Evolutionary conservation across 35 echinoderm and acorn worm species (phyloP).

Genomic region (Stichopus chloronotus): DNA sequence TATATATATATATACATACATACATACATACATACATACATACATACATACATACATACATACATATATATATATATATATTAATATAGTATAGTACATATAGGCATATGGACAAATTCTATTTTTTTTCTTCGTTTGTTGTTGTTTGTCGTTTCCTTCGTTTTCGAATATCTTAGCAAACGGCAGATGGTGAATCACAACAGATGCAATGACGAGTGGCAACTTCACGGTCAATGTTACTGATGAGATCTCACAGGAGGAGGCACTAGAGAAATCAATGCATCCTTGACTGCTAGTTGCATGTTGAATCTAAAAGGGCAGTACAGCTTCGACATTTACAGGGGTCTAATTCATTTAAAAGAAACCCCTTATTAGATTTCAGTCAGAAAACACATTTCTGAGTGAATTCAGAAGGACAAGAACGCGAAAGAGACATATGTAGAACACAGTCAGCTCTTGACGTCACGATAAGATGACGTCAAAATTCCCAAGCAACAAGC

Average conservation of each 20-base stretch:
- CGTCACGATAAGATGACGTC: background rate
- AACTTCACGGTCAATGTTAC: background rate
- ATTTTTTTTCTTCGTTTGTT: no score
- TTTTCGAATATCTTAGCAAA: no score
- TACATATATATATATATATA: no score
- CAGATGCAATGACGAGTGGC: background rate
- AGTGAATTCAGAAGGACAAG: slow-evolving; percentile 7
- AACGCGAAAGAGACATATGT: background rate
- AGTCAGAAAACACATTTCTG: slow-evolving; percentile 13
- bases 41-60: no score
- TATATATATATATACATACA: no score
- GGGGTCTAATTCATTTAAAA: slow-evolving; percentile 12
- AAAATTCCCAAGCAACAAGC: background rate
- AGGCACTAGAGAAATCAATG: background rate
- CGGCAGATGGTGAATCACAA: no score
- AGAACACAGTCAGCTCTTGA: background rate
- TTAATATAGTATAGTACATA: no score
- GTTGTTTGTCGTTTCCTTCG: no score
- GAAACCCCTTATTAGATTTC: slow-evolving; percentile 2
- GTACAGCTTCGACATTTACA: background rate
- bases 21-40: no score
- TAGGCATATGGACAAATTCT: no score
- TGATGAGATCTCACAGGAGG: background rate
- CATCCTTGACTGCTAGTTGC: background rate
- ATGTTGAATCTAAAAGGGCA: background rate